phyloP scores from a whole-genome alignment of 2,797 vertebrate genomes.

The Pangasius larnaudii region DNA sequence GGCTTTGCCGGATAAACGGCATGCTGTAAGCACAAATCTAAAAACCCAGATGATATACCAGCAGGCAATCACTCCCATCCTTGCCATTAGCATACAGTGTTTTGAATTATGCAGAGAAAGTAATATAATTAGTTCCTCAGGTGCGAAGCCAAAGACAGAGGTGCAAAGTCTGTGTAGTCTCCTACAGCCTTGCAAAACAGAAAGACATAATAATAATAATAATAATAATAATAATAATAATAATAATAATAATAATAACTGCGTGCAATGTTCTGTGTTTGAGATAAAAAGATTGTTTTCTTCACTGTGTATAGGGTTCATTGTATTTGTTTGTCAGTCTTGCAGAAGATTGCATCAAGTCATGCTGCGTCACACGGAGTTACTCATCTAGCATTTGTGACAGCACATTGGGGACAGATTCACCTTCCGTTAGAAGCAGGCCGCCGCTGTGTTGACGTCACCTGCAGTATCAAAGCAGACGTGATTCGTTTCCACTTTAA shows the following conservation, averaged over 20 bases:
- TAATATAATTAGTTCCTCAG: slow-evolving; percentile 67
- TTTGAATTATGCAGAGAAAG: slow-evolving; percentile 64
- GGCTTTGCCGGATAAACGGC: slow-evolving; percentile 46
- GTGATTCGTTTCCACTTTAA: slow-evolving; percentile 12
- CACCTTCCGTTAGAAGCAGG: slow-evolving; percentile 25
- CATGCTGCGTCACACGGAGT: slow-evolving; percentile 36
- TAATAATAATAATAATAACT: neutral
- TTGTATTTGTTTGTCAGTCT: slow-evolving; percentile 50
- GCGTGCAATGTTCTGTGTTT: neutral
- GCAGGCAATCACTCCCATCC: slow-evolving; percentile 47
- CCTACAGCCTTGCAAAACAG: slow-evolving; percentile 53
- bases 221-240: neutral
- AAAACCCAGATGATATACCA: slow-evolving; percentile 51
- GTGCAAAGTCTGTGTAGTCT: slow-evolving; percentile 39
- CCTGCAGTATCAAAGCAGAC: slow-evolving; percentile 14
- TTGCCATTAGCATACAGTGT: slow-evolving; percentile 60
- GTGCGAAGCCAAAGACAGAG: slow-evolving; percentile 48
- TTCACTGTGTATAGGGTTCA: slow-evolving; percentile 36
- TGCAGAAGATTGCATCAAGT: slow-evolving; percentile 60
- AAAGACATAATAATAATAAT: neutral
- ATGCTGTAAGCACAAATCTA: slow-evolving; percentile 54
- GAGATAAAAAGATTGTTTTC: slow-evolving; percentile 14
- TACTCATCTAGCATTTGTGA: slow-evolving; percentile 24
- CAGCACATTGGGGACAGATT: slow-evolving; percentile 31
- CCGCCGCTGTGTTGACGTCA: slow-evolving; percentile 3